Percentiles rank a stretch among this genome's conserved stretches.
Evolutionary conservation across 2,888 invertebrate species (phyloP).

Genomic region (Leptinotarsa tumamoca): DNA sequence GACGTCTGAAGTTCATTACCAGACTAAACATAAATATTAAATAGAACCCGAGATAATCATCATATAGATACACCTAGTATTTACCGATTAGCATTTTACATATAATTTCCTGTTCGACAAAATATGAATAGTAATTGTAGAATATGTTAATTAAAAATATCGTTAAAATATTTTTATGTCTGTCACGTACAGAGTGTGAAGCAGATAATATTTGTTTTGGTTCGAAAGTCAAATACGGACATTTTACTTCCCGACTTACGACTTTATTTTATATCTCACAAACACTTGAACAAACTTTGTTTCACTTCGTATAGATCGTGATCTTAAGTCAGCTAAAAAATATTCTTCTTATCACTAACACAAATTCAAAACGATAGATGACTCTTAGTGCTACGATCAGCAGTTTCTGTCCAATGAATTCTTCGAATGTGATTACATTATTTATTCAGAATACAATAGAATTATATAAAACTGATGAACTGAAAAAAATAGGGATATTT

Average conservation of each 20-base stretch:
- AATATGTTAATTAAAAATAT: constrained; percentile 29
- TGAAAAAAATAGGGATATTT: too few relatives aligned
- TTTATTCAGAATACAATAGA: too few relatives aligned
- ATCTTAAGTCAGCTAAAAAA: too few relatives aligned
- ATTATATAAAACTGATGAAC: too few relatives aligned
- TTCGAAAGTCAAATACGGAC: constrained; percentile 18
- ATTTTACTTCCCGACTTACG: constrained; percentile 18
- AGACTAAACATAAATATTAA: constrained; percentile 13
- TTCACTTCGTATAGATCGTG: not conserved
- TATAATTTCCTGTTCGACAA: constrained; percentile 21
- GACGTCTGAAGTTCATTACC: constrained; percentile 3
- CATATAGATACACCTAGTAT: constrained; percentile 16
- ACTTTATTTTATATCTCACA: not conserved
- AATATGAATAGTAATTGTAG: constrained; percentile 29
- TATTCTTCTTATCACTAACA: too few relatives aligned
- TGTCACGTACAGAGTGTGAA: constrained; percentile 19
- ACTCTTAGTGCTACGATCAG: too few relatives aligned
- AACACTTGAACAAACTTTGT: not conserved
- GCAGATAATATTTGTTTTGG: constrained; percentile 19
- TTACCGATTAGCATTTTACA: constrained; percentile 23
- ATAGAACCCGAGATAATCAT: constrained; percentile 6
- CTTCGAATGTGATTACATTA: too few relatives aligned
- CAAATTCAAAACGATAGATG: too few relatives aligned
- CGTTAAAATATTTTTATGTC: constrained; percentile 24
- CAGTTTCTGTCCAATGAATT: too few relatives aligned